A percentile compares a stretch with the other conserved stretches of the same genome.
phyloP scores from a whole-genome alignment of 2,888 invertebrate genomes.

The Caenorhabditis panamensis region DNA sequence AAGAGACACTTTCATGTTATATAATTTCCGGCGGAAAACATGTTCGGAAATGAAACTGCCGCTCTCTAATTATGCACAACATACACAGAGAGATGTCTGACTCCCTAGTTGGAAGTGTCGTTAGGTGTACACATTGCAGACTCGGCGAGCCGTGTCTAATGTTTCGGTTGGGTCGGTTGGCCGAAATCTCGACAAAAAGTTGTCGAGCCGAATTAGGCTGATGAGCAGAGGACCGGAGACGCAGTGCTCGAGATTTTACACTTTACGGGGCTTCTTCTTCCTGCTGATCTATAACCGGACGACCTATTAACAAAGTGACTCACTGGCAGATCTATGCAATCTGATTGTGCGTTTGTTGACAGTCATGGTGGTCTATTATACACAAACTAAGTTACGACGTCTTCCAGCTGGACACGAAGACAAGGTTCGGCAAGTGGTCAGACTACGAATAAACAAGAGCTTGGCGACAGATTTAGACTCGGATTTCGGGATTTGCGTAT shows the following conservation, averaged over 20 bases:
- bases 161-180: slow-evolving; percentile 18
- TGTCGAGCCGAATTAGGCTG: slow-evolving; percentile 58
- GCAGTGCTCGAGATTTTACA: slow-evolving; percentile 34
- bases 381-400: neutral
- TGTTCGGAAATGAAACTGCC: neutral
- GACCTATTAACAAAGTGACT: slow-evolving; percentile 13
- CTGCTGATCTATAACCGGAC: slow-evolving; percentile 20
- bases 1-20: slow-evolving; percentile 7
- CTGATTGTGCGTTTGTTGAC: slow-evolving; percentile 25
- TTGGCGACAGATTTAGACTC: neutral
- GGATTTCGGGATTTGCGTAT: neutral
- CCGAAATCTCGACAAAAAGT: slow-evolving; percentile 54
- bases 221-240: slow-evolving; percentile 38
- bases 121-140: slow-evolving; percentile 24
- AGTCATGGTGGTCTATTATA: neutral
- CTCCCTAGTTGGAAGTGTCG: slow-evolving; percentile 28
- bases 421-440: neutral
- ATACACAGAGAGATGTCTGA: neutral
- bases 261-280: slow-evolving; percentile 30
- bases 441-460: neutral
- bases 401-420: neutral
- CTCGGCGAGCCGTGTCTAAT: slow-evolving; percentile 55
- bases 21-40: slow-evolving; percentile 12
- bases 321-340: slow-evolving; percentile 10
- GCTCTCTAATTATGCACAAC: slow-evolving; percentile 26